A percentile compares a stretch with the other conserved stretches of the same genome.
Conservation (phyloP, 2,797 vertebrate genomes). For the Anolis apletophallus region DNA sequence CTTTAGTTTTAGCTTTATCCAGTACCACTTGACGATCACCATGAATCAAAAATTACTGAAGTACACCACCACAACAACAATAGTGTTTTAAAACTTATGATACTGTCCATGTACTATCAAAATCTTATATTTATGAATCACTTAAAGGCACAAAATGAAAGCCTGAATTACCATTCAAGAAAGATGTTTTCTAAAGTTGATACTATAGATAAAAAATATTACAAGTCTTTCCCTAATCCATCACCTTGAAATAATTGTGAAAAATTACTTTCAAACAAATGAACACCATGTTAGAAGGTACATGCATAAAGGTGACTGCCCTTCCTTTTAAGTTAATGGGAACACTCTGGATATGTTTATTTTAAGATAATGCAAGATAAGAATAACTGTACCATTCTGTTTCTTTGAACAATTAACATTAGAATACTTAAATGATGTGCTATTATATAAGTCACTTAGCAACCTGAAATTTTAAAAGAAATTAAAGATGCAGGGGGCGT, state of each 20-base stretch:
- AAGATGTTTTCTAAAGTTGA: neutral
- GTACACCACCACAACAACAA: too few species aligned
- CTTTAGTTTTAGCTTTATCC: too few species aligned
- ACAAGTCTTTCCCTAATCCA: neutral
- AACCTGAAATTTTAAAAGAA: conserved; percentile 44
- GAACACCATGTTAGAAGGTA: neutral
- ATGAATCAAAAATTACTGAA: too few species aligned
- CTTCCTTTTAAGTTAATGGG: neutral
- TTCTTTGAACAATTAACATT: conserved; percentile 41
- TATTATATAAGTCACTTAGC: conserved; percentile 62
- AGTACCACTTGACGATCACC: too few species aligned
- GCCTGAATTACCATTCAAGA: neutral
- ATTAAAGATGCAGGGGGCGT: neutral
- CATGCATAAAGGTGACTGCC: neutral
- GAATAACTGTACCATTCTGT: conserved; percentile 1
- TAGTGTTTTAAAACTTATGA: neutral
- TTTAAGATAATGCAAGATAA: conserved; percentile 52
- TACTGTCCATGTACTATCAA: neutral
- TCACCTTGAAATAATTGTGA: conserved; percentile 13
- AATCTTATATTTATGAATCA: neutral
- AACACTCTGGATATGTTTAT: conserved; percentile 33
- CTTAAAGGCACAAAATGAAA: neutral
- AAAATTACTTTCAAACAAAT: conserved; percentile 16
- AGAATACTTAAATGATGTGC: conserved; percentile 42
- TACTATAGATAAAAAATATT: neutral